These are phyloP conservation scores for Cochlearius cochlearius DNA, from an alignment of 2,113 vertebrate genomes.

Conservation along the genomic window DNA sequence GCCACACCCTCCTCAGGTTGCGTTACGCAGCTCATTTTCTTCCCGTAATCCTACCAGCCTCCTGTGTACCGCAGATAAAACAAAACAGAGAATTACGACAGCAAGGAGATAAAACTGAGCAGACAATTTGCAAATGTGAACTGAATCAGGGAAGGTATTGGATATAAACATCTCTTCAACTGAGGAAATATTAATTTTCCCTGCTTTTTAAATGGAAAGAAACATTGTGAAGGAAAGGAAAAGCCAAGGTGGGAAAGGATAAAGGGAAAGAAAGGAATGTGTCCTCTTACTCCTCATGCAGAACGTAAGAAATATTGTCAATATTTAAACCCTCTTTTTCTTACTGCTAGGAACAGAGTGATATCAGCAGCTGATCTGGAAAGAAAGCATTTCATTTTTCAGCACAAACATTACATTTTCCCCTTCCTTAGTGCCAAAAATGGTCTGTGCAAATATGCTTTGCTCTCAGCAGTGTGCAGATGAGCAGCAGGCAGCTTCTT, in stretches of 20 bases:
- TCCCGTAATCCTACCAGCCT: not conserved
- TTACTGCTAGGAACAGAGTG: not conserved
- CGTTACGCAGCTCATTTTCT: not conserved
- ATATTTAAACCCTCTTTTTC: not conserved
- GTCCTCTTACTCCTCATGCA: not conserved
- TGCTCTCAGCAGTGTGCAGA: not conserved
- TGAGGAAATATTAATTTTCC: not conserved
- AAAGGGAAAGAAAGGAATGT: not conserved
- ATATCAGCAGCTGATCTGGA: not conserved
- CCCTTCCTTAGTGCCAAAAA: not conserved
- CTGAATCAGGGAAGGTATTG: not conserved
- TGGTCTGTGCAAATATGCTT: conserved; percentile 13
- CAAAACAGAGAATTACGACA: not conserved
- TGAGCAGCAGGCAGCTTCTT: conserved; percentile 19
- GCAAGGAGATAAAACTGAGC: not conserved
- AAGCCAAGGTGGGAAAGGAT: not conserved
- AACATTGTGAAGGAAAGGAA: not conserved
- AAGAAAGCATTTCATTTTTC: not conserved
- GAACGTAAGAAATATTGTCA: not conserved
- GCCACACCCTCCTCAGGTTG: not conserved
- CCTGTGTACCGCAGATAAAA: not conserved
- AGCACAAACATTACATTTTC: not conserved
- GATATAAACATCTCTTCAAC: not conserved
- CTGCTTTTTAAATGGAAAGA: not conserved
- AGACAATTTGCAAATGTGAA: not conserved